A percentile compares a stretch with the other conserved stretches of the same genome.
These are phyloP conservation scores for Rafetus swinhoei DNA, from an alignment of 2,113 vertebrate genomes.

Conservation along the genomic window DNA sequence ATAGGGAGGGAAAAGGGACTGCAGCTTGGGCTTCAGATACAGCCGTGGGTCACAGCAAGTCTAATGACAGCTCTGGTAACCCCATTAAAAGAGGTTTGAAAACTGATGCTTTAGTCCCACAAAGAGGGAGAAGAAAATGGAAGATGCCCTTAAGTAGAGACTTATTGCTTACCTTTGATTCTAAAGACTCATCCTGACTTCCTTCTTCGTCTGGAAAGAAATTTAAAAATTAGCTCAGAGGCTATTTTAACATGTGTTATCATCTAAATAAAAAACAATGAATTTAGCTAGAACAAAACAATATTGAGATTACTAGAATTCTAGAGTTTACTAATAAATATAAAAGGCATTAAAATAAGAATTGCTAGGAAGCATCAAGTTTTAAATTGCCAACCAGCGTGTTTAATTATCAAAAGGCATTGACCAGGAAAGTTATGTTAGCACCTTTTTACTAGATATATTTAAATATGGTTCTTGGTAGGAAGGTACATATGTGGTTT, in stretches of 20 bases:
- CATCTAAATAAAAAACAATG: conserved; percentile 33
- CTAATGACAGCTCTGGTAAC: no score
- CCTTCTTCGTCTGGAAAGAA: conserved; percentile 79
- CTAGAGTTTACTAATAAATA: not conserved
- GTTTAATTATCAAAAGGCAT: not conserved
- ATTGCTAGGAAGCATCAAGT: not conserved
- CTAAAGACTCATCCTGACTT: conserved; percentile 79
- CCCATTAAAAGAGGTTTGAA: no score
- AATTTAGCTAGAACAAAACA: conserved; percentile 2
- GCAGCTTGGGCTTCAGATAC: no score
- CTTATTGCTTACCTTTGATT: conserved; percentile 77
- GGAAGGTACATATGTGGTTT: not conserved
- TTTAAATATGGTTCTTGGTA: not conserved
- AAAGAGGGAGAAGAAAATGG: not conserved
- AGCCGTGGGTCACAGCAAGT: no score
- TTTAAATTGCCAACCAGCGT: not conserved
- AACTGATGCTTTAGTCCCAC: not conserved
- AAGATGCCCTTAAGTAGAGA: not conserved
- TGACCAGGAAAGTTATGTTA: rapidly evolving
- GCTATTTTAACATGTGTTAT: not conserved
- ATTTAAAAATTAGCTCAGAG: conserved; percentile 33
- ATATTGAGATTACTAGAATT: not conserved
- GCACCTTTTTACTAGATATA: not conserved
- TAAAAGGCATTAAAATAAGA: not conserved
- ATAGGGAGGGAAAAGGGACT: no score